phyloP scores from a whole-genome alignment of 2,113 vertebrate species.

The Donacobius atricapilla region DNA sequence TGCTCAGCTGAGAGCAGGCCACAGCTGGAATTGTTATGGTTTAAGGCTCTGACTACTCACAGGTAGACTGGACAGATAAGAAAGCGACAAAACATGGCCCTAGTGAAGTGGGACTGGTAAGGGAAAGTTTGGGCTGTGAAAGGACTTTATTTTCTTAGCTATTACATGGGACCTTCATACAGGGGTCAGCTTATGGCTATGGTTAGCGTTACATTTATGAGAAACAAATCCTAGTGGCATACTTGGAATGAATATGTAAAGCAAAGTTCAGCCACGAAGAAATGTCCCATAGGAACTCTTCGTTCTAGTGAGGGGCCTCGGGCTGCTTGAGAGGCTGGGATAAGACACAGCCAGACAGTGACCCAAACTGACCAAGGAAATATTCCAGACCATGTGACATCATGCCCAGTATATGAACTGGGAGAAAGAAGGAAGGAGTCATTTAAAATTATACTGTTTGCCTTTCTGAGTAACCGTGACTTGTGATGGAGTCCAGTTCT shows the following conservation, averaged over 20 bases:
- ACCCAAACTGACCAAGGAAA: neutral
- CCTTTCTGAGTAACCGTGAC: fast-evolving
- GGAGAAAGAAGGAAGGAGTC: neutral
- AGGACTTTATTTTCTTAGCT: neutral
- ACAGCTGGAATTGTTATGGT: no score
- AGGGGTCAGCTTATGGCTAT: neutral
- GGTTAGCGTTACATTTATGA: neutral
- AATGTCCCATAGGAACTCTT: neutral
- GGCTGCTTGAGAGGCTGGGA: neutral
- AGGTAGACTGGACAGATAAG: neutral
- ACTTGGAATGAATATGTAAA: neutral
- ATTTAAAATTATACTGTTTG: neutral
- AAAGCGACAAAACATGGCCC: neutral
- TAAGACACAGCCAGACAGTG: neutral
- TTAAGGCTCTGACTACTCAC: neutral
- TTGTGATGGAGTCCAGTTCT: neutral
- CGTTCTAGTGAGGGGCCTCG: neutral
- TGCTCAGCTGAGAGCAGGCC: neutral
- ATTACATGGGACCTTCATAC: neutral
- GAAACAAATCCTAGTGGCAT: neutral
- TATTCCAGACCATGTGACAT: neutral
- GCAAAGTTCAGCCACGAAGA: neutral
- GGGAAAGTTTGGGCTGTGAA: neutral
- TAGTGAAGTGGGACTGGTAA: neutral
- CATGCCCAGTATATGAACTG: neutral